Percentiles rank a stretch among this genome's conserved stretches.
Evolutionary conservation across 2,888 invertebrate genomes (phyloP).

Genomic region (Cheiracanthium punctorium): DNA sequence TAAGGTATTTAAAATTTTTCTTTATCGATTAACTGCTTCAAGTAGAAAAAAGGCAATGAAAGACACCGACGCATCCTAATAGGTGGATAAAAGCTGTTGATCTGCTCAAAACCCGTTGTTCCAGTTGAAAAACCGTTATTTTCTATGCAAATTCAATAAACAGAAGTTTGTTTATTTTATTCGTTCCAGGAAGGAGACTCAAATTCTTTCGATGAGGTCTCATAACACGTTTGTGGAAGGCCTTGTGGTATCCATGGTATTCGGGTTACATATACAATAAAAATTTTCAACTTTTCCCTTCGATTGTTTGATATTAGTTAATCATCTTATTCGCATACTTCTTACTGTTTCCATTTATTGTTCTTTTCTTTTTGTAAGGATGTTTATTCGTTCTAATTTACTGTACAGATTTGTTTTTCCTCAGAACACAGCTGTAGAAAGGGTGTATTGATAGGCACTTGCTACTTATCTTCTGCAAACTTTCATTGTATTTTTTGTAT

Average conservation of each 20-base stretch:
- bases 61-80: neutral
- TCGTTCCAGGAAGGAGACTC: neutral
- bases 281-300: neutral
- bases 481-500: no score
- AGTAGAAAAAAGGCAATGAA: no score
- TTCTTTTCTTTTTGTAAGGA: no score
- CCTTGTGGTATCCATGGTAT: neutral
- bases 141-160: neutral
- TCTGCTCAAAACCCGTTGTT: neutral
- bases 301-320: constrained; percentile 4
- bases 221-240: constrained; percentile 1
- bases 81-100: neutral
- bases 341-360: no score
- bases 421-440: no score
- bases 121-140: neutral
- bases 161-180: neutral
- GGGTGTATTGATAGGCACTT: no score
- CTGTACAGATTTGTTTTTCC: no score
- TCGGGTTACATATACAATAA: neutral
- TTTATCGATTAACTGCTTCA: no score
- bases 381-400: no score
- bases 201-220: neutral
- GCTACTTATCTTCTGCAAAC: no score
- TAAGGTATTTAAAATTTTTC: no score
- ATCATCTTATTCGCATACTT: neutral